These are phyloP conservation scores for Nemopilema nomurai DNA, from an alignment of 30 jellyfish, hydroid and myxozoan species.

Conservation along the genomic window DNA sequence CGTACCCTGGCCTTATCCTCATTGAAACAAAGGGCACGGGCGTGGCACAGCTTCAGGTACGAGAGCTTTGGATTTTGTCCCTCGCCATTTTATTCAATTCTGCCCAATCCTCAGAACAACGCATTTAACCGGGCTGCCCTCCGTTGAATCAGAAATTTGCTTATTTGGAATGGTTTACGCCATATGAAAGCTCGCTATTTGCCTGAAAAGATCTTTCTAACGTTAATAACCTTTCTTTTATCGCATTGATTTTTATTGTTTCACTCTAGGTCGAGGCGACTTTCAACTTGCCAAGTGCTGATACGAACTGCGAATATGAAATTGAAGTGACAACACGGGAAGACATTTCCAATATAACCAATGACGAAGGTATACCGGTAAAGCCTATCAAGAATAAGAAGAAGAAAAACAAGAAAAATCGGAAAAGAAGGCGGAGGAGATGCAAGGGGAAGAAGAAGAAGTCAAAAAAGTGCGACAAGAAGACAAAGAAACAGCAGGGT, in stretches of 20 bases:
- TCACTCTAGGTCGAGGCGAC: conserved; percentile 43
- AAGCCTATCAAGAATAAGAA: neutral
- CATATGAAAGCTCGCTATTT: too few relatives aligned
- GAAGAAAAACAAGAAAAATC: neutral
- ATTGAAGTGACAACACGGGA: conserved; percentile 35
- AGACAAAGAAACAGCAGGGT: conserved; percentile 3
- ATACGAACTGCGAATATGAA: conserved; percentile 48
- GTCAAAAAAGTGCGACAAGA: conserved; percentile 7
- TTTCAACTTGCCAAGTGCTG: conserved; percentile 42
- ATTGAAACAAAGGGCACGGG: conserved; percentile 77
- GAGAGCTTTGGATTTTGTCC: too few relatives aligned
- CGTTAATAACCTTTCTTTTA: neutral
- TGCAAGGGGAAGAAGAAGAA: conserved; percentile 11
- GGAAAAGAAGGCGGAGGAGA: conserved; percentile 3
- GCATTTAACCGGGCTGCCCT: too few relatives aligned
- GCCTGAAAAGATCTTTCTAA: too few relatives aligned
- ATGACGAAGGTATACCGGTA: conserved; percentile 29
- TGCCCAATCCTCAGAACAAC: too few relatives aligned
- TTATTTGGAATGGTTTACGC: too few relatives aligned
- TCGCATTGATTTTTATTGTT: neutral
- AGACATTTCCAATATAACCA: neutral
- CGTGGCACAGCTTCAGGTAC: conserved; percentile 81
- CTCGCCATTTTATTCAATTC: too few relatives aligned
- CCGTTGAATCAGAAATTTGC: too few relatives aligned
- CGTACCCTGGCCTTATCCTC: conserved; percentile 61